Conservation (phyloP, 1,140 invertebrate species). For the Adelges cooleyi region DNA sequence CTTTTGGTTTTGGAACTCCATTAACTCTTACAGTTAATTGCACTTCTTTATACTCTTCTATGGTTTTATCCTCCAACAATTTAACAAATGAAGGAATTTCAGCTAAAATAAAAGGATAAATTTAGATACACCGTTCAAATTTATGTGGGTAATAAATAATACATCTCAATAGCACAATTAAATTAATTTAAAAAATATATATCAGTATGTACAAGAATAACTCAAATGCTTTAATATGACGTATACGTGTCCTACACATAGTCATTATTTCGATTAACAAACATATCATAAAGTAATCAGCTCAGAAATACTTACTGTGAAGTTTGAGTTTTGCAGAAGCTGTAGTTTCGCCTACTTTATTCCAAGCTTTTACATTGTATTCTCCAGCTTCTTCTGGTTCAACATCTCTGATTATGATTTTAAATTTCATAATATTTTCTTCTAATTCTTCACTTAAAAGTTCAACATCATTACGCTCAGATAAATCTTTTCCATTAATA, state of each 20-base stretch:
- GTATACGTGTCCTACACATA: no score
- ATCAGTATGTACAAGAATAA: no score
- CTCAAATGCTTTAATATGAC: no score
- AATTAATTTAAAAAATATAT: no score
- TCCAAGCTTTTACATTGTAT: conserved; percentile 63
- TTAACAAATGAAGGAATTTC: conserved; percentile 63
- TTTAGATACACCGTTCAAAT: no score
- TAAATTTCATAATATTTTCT: conserved; percentile 50
- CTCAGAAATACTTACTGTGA: conserved; percentile 55
- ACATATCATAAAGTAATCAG: no score
- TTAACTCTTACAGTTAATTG: conserved; percentile 55
- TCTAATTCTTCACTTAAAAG: conserved; percentile 39
- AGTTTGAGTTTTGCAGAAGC: conserved; percentile 59
- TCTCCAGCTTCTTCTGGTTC: conserved; percentile 61
- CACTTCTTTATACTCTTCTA: conserved; percentile 57
- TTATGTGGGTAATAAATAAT: no score
- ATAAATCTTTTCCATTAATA: conserved; percentile 33
- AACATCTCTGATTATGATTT: conserved; percentile 54
- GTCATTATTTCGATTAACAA: no score
- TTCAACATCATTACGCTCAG: neutral
- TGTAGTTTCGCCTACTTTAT: conserved; percentile 58
- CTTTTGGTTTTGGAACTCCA: conserved; percentile 61
- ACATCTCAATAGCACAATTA: no score
- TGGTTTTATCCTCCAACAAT: conserved; percentile 50
- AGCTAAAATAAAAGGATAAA: conserved; percentile 43